Percentiles rank a stretch among this genome's conserved stretches.
Conservation (phyloP, 2,113 vertebrate genomes). For the Cinclus mexicanus region DNA sequence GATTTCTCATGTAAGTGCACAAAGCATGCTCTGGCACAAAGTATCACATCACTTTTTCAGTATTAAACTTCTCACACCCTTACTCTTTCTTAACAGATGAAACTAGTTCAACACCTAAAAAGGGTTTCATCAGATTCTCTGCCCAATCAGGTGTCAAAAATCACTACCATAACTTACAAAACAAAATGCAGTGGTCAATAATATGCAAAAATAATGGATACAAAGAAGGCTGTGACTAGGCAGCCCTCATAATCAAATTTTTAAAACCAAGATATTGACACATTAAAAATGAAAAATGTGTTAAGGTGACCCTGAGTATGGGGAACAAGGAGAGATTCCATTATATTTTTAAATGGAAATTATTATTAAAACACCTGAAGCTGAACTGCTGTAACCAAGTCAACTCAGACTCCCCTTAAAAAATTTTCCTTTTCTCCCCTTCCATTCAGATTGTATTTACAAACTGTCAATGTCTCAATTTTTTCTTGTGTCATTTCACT, state of each 20-base stretch:
- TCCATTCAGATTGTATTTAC: constrained; percentile 58
- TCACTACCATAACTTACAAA: not conserved
- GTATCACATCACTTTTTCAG: constrained; percentile 22
- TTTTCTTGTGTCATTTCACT: constrained; percentile 64
- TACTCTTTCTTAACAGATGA: not conserved
- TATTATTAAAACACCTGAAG: constrained; percentile 36
- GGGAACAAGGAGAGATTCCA: not conserved
- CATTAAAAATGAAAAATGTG: constrained; percentile 9
- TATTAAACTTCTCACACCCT: not conserved
- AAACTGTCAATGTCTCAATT: constrained; percentile 59
- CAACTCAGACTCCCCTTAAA: constrained; percentile 45
- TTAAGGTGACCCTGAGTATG: constrained; percentile 6
- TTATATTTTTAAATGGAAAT: constrained; percentile 42
- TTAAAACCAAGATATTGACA: constrained; percentile 1
- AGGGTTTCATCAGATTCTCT: not conserved
- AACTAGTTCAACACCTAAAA: not conserved
- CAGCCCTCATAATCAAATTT: not conserved
- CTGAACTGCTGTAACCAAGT: constrained; percentile 43
- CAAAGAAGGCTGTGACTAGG: not conserved
- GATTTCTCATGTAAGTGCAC: not conserved
- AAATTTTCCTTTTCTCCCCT: constrained; percentile 24
- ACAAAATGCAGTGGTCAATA: not conserved
- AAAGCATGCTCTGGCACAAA: not conserved
- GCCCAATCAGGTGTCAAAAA: not conserved
- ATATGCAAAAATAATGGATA: not conserved